A percentile compares a stretch with the other conserved stretches of the same genome.
These are phyloP conservation scores for Calyptomena viridis DNA, from an alignment of 2,113 vertebrate genomes.

Conservation along the genomic window DNA sequence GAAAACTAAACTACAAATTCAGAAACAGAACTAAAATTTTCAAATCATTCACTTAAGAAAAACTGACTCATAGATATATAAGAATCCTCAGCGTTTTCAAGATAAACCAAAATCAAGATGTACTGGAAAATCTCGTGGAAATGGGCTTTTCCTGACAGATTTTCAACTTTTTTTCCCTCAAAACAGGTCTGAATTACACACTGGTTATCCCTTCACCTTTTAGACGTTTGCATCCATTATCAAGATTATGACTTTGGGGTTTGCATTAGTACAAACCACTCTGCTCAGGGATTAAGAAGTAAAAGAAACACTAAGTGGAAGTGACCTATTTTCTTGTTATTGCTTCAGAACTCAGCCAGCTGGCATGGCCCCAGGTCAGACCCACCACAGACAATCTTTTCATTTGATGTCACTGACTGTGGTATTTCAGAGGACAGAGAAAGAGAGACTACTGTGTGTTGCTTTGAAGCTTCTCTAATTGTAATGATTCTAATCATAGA, in stretches of 20 bases:
- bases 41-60: not conserved
- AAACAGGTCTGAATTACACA: not conserved
- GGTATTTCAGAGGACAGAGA: not conserved
- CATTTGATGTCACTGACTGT: not conserved
- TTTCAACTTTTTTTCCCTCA: not conserved
- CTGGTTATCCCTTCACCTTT: not conserved
- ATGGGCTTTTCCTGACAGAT: not conserved
- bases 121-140: not conserved
- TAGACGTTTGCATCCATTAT: not conserved
- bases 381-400: not conserved
- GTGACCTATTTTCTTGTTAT: conserved; percentile 16
- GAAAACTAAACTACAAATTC: not conserved
- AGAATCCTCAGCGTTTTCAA: not conserved
- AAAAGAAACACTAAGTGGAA: not conserved
- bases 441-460: not conserved
- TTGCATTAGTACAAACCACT: not conserved
- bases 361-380: conserved; percentile 16
- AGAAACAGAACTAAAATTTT: not conserved
- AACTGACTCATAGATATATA: not conserved
- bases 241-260: not conserved
- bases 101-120: not conserved
- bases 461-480: not conserved
- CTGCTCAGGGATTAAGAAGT: not conserved
- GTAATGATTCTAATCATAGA: no score
- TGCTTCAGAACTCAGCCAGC: conserved; percentile 14